phyloP scores from a whole-genome alignment of 2,797 vertebrate species.

The Pseudochirops cupreus region DNA sequence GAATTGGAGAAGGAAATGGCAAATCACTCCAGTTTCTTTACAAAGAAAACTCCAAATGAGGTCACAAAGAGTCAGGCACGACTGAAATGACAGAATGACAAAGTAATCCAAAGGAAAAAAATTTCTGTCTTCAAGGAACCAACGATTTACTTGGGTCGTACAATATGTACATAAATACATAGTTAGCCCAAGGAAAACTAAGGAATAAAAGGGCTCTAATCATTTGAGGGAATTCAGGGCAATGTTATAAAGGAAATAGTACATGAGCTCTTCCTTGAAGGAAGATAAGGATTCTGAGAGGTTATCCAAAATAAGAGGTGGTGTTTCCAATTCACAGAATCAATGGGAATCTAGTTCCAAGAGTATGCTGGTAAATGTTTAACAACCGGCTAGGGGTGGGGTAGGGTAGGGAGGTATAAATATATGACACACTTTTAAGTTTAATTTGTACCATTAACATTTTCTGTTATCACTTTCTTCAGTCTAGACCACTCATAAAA shows the following conservation, averaged over 20 bases:
- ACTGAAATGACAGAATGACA: neutral
- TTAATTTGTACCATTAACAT: neutral
- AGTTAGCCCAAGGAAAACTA: neutral
- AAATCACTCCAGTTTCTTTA: neutral
- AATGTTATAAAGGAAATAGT: neutral
- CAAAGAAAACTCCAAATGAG: neutral
- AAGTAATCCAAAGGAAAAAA: neutral
- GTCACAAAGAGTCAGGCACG: neutral
- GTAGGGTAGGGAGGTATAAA: neutral
- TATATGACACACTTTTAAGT: neutral
- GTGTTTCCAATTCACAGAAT: neutral
- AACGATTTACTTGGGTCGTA: neutral
- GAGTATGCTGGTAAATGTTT: neutral
- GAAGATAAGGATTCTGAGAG: neutral
- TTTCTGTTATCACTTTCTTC: neutral
- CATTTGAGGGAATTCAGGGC: neutral
- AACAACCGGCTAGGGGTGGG: neutral
- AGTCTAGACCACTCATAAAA: neutral
- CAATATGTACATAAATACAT: neutral
- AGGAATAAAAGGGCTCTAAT: neutral
- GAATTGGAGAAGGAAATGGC: too few species aligned
- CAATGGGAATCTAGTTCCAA: neutral
- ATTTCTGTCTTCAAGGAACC: neutral
- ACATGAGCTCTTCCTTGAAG: neutral
- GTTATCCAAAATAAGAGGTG: neutral